Evolutionary conservation across 2,113 vertebrate species (phyloP), one percentile per base, ranked within the genome.

Genomic region (Menura novaehollandiae): DNA sequence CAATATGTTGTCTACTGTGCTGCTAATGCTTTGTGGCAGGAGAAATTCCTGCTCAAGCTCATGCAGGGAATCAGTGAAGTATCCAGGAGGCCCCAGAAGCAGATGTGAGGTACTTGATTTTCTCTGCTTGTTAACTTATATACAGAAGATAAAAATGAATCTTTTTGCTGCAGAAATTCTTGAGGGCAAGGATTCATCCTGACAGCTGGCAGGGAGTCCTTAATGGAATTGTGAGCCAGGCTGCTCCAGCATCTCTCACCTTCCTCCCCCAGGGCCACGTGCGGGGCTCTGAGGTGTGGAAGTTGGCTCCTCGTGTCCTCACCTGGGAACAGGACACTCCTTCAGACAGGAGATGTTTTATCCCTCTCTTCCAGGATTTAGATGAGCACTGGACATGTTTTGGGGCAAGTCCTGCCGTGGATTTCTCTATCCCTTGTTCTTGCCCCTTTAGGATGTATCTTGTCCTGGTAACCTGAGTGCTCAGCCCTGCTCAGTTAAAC

Each of bases 121-220:
- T 90, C 78, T 93, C 92, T 80, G 91, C 91, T 93, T 91, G 86
- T 95, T 95, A 78, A 90, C 88, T 93, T 47, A 20, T 1, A 28
- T 41, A 85, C 37, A 43, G 26, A 81, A 94, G 78, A 55, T 49
- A 80, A 95, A 95, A 91, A 69, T 22, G 15, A 67, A 44, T 75
- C 53, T 73, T 69, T 39, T 77, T 85, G 63, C 82, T 90, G 73
- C 37, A 58, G 67, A 93, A 92, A 35, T 90, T 90, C 43, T 56
- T n/a, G 91, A 92, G 75, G 51, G 44, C 33, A 6, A 74, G 74
- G 41, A 16, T 94, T 92, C 33, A 4, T 58, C 66, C 47, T 77
- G 95, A 62, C 95, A 92, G 75, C 79, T 80, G 79, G 79, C 67
- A 41, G 62, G 51, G 77, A 51, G 59, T 82, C 16, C 7, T 30